phyloP scores from a whole-genome alignment of 2,888 invertebrate species.

The Chloroclysta siterata region DNA sequence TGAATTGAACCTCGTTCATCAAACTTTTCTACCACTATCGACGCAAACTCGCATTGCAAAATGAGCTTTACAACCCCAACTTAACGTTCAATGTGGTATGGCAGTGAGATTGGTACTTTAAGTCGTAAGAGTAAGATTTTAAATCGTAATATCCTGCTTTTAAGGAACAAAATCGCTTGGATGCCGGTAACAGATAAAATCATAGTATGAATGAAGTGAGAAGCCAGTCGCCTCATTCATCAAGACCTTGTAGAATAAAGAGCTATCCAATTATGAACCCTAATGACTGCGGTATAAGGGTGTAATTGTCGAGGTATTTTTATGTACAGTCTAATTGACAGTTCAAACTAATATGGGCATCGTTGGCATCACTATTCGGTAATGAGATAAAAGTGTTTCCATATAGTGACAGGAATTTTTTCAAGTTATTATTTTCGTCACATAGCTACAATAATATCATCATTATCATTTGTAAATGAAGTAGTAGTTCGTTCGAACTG shows the following conservation, averaged over 20 bases:
- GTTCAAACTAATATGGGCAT: constrained; percentile 51
- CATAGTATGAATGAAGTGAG: constrained; percentile 1
- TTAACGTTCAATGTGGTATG: neutral
- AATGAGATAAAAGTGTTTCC: constrained; percentile 42
- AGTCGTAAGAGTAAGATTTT: neutral
- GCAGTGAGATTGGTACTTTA: too few relatives aligned
- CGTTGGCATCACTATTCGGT: constrained; percentile 37
- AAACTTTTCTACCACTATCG: constrained; percentile 3
- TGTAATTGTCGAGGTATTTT: constrained; percentile 56
- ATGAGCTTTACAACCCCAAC: neutral
- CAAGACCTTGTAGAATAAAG: constrained; percentile 23
- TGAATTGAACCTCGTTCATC: constrained; percentile 35
- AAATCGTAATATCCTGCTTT: neutral
- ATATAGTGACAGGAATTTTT: constrained; percentile 30
- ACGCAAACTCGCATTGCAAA: constrained; percentile 8
- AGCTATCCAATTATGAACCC: constrained; percentile 48
- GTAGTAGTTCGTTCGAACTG: too few relatives aligned
- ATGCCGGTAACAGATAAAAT: neutral
- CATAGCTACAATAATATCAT: neutral
- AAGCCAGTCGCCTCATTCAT: constrained; percentile 9
- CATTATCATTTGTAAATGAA: neutral
- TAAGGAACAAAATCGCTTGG: neutral
- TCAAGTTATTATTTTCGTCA: neutral
- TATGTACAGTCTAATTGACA: constrained; percentile 60
- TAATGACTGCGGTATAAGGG: constrained; percentile 60